A percentile compares a stretch with the other conserved stretches of the same genome.
phyloP scores from a whole-genome alignment of 2,888 invertebrate genomes.

The Xylota segnis region DNA sequence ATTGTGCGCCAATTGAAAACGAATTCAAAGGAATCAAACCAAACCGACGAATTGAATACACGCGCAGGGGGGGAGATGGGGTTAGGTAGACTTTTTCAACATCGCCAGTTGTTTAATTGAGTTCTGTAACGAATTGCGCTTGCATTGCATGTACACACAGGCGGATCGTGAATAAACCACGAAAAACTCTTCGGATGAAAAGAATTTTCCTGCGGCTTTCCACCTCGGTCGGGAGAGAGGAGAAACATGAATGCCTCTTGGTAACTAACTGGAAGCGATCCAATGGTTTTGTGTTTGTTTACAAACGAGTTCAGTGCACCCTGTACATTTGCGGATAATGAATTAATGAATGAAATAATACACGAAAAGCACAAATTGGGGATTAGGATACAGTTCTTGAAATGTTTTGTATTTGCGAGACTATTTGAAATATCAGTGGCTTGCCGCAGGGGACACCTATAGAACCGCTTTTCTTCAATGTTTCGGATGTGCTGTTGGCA shows the following conservation, averaged over 20 bases:
- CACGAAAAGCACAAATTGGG: neutral
- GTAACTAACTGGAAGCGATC: constrained; percentile 16
- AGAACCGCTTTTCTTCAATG: too few relatives aligned
- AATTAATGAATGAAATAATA: constrained; percentile 2
- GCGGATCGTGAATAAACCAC: constrained; percentile 56
- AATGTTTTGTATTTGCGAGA: too few relatives aligned
- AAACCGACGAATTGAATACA: constrained; percentile 14
- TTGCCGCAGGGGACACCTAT: too few relatives aligned
- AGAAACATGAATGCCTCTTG: constrained; percentile 35
- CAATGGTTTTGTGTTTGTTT: constrained; percentile 34
- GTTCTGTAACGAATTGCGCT: constrained; percentile 48
- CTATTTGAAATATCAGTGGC: too few relatives aligned
- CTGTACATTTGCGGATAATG: neutral
- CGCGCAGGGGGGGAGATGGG: neutral
- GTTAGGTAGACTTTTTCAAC: neutral
- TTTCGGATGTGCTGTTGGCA: too few relatives aligned
- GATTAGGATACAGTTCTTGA: neutral
- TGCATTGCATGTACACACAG: constrained; percentile 26
- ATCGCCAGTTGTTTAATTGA: constrained; percentile 26
- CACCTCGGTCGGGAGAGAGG: constrained; percentile 5
- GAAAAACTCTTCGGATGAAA: constrained; percentile 52
- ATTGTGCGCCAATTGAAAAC: constrained; percentile 38
- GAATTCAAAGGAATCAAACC: constrained; percentile 7
- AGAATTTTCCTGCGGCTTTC: constrained; percentile 45
- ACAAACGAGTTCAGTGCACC: constrained; percentile 29